Evolutionary conservation across 1,140 invertebrate species (phyloP).

Genomic region (Micrasema minimum): DNA sequence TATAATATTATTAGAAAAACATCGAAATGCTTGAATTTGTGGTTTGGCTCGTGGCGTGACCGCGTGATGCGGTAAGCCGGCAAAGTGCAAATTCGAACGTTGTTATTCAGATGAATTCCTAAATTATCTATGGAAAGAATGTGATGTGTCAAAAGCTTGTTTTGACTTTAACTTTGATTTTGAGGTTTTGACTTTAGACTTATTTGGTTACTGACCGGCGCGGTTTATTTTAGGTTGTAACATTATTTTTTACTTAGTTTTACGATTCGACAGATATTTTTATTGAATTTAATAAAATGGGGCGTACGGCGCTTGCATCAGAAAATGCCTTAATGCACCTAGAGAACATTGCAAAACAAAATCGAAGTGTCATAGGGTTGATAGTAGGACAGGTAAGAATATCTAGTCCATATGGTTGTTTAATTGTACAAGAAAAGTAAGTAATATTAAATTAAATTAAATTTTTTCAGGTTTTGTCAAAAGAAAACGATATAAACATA

Average conservation of each 20-base stretch:
- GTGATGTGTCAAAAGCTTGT: slow-evolving; percentile 40
- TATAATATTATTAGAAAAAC: no score
- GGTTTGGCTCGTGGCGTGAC: no score
- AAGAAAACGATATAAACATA: slow-evolving; percentile 72
- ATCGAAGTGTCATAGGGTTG: slow-evolving; percentile 72
- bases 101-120: not conserved
- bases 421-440: slow-evolving; percentile 14
- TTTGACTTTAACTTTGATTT: slow-evolving; percentile 8
- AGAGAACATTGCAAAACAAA: slow-evolving; percentile 63
- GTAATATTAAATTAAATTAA: not conserved
- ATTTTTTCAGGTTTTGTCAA: slow-evolving; percentile 64
- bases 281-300: slow-evolving; percentile 55
- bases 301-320: slow-evolving; percentile 61
- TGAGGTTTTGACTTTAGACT: no score
- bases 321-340: slow-evolving; percentile 64
- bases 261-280: slow-evolving; percentile 2
- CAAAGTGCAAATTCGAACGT: no score
- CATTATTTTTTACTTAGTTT: slow-evolving; percentile 10
- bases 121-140: slow-evolving; percentile 9
- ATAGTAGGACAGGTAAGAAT: slow-evolving; percentile 74
- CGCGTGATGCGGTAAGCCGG: no score
- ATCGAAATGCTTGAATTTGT: no score
- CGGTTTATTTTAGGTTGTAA: slow-evolving; percentile 33
- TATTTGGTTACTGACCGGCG: not conserved
- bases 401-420: slow-evolving; percentile 41